A percentile compares a stretch with the other conserved stretches of the same genome.
Conservation (phyloP, 92 coral and sea anemone genomes). For the Chrysogorgia sp. region DNA sequence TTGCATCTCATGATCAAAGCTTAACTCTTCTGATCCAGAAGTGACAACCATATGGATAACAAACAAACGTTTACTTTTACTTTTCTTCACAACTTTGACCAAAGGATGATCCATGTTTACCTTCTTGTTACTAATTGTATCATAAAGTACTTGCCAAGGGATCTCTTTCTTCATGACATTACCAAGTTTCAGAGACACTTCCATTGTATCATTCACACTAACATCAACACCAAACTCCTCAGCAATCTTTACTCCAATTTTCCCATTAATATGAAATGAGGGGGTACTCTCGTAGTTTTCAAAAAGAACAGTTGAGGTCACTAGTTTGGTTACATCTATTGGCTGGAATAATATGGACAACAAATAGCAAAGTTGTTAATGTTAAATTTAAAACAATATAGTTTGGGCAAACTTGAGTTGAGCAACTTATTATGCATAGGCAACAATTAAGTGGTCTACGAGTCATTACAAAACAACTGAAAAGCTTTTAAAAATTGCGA, state of each 20-base stretch:
- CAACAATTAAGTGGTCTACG: too few relatives aligned
- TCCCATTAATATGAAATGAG: constrained; percentile 76
- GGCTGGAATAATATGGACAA: too few relatives aligned
- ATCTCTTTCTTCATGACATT: constrained; percentile 70
- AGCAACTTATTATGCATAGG: too few relatives aligned
- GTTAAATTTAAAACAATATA: too few relatives aligned
- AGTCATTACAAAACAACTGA: too few relatives aligned
- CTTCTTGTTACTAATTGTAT: constrained; percentile 54
- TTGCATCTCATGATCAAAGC: constrained; percentile 59
- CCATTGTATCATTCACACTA: constrained; percentile 71
- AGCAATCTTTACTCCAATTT: constrained; percentile 88
- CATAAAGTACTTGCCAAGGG: constrained; percentile 70
- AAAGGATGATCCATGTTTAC: constrained; percentile 76
- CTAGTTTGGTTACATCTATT: constrained; percentile 53
- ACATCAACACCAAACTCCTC: constrained; percentile 82
- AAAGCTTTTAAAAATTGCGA: too few relatives aligned
- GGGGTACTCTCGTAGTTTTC: constrained; percentile 82
- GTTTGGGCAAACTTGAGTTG: too few relatives aligned
- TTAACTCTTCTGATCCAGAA: constrained; percentile 60
- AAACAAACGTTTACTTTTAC: constrained; percentile 70
- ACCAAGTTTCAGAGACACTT: constrained; percentile 84
- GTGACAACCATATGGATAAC: constrained; percentile 68
- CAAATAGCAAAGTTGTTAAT: too few relatives aligned
- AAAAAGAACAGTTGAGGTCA: constrained; percentile 65
- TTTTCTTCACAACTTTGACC: constrained; percentile 65